These are phyloP conservation scores for Staurois parvus DNA, from an alignment of 2,797 vertebrate genomes.

Conservation along the genomic window DNA sequence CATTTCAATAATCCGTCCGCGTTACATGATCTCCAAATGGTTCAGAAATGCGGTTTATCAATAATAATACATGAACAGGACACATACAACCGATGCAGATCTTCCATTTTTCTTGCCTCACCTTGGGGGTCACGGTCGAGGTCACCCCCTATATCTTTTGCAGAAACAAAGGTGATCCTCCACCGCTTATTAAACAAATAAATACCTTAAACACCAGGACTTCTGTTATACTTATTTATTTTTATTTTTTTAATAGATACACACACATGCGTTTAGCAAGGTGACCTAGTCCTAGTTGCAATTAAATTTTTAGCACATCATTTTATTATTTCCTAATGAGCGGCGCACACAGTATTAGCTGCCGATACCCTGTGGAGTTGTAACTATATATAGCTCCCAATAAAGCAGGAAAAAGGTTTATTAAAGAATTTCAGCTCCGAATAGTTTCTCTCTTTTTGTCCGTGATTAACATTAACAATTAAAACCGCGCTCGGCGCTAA, in stretches of 20 bases:
- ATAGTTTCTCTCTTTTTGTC: slow-evolving; percentile 26
- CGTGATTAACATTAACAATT: slow-evolving; percentile 46
- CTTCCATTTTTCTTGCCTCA: background rate
- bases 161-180: slow-evolving; percentile 16
- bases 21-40: too few species aligned
- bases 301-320: slow-evolving; percentile 63
- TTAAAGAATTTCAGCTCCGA: slow-evolving; percentile 54
- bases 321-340: slow-evolving; percentile 65
- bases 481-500: background rate
- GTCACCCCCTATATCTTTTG: background rate
- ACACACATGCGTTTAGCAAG: slow-evolving; percentile 40
- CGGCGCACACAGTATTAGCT: slow-evolving; percentile 55
- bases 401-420: slow-evolving; percentile 60
- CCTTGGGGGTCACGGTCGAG: slow-evolving; percentile 16
- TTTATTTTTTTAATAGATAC: slow-evolving; percentile 2
- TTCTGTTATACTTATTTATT: background rate
- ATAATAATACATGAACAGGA: too few species aligned
- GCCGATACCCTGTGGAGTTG: slow-evolving; percentile 48
- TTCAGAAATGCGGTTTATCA: too few species aligned
- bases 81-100: too few species aligned
- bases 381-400: slow-evolving; percentile 55
- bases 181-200: slow-evolving; percentile 60
- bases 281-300: slow-evolving; percentile 63
- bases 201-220: slow-evolving; percentile 45
- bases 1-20: too few species aligned